A percentile compares a stretch with the other conserved stretches of the same genome.
Conservation (phyloP, 2,797 vertebrate genomes). For the Argyrosomus regius region DNA sequence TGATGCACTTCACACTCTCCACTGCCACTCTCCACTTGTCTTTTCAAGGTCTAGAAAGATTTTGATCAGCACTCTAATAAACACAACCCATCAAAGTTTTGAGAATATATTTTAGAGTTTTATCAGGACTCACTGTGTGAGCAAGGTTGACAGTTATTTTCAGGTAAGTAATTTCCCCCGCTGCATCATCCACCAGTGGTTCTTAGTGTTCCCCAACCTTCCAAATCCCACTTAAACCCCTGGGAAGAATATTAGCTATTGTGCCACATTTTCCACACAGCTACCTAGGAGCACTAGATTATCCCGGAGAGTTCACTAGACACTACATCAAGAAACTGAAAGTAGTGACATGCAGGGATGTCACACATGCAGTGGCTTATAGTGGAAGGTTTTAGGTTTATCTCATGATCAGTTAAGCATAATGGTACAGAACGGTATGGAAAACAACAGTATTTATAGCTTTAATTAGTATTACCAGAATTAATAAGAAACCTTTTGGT, state of each 20-base stretch:
- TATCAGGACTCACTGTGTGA: slow-evolving; percentile 27
- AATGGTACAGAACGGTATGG: background rate
- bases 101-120: slow-evolving; percentile 26
- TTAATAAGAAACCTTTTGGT: background rate
- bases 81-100: slow-evolving; percentile 5
- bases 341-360: slow-evolving; percentile 1
- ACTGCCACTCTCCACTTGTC: background rate
- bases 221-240: slow-evolving; percentile 52
- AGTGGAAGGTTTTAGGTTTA: slow-evolving; percentile 23
- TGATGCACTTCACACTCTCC: background rate
- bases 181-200: slow-evolving; percentile 36
- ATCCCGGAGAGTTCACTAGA: slow-evolving; percentile 47
- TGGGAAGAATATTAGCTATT: slow-evolving; percentile 49
- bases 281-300: slow-evolving; percentile 42
- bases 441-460: background rate
- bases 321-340: slow-evolving; percentile 28
- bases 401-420: slow-evolving; percentile 4
- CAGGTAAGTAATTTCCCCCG: slow-evolving; percentile 43
- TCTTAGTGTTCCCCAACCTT: slow-evolving; percentile 55
- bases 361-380: slow-evolving; percentile 17
- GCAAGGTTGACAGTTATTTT: slow-evolving; percentile 42
- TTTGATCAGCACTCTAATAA: slow-evolving; percentile 30
- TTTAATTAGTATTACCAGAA: background rate
- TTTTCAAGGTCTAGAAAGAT: background rate
- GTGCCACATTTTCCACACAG: slow-evolving; percentile 52